Base-by-base conservation (phyloP, 1,140 invertebrate genomes). In the Parapsyche elsis region DNA sequence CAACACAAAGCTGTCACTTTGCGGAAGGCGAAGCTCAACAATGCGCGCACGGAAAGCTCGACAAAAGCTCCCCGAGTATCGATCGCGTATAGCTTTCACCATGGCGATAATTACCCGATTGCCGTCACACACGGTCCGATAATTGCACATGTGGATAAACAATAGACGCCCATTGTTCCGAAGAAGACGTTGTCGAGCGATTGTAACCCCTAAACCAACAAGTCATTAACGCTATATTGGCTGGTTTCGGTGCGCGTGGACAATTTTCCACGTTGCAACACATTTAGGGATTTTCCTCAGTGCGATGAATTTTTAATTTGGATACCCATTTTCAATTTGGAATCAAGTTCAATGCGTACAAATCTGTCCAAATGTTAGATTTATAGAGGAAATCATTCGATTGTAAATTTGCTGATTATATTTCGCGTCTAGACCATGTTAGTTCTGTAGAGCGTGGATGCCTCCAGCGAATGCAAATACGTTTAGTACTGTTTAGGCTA, bases 111-210 rank as follows among this genome's bases (percentile, higher is more conserved):
- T 67, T 26, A 67, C 21, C 19, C 14, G 64, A 26, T 67, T 67
- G 5, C 21, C 24, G 7, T 67, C 64, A 23, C 19, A 23, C 19
- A 23, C 49, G 49, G 12, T 26, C 10, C 64, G 26, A 67, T 67
- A 67, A 67, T 67, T 26, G 64, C 64, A 67, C 21, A 23, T 67
- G 64, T 24, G 24, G 23, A 67, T 67, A 23, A 12, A 67, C 19
- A 12, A 67, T 23, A 23, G 64, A 61, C 16, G 49, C 10, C 49
- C 49, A 53, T 53, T 53, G 49, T 53, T 14, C 49, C 2, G 49
- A 14, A 14, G 2, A 53, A 19, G 30, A 38, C 30, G 30, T 38
- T 38, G 30, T 38, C 30, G 7, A 38, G 7, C 30, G 30, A 38
- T 38, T 38, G 1, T 7, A 1, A 38, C 30, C 2, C 2, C 7